These are phyloP conservation scores for Palythoa grandiflora DNA, from an alignment of 92 coral and sea anemone genomes.

Conservation along the genomic window DNA sequence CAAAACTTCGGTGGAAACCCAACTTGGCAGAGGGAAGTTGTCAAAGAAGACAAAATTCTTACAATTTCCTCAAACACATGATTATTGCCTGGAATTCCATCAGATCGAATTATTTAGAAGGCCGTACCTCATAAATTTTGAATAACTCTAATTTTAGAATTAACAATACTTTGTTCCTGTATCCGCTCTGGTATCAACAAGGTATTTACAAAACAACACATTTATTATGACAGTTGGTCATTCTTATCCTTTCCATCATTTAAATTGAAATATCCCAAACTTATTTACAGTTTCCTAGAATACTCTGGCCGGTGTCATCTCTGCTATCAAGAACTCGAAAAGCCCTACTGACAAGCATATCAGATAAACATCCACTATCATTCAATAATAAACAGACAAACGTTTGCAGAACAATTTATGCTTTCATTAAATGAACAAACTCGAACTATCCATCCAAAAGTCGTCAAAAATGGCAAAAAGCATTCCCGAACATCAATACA, in stretches of 20 bases:
- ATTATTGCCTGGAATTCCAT: neutral
- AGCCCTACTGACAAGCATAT: slow-evolving; percentile 2
- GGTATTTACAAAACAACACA: slow-evolving; percentile 1
- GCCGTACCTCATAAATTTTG: neutral
- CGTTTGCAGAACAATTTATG: neutral
- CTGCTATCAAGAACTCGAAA: neutral
- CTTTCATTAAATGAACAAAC: neutral
- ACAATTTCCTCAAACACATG: neutral
- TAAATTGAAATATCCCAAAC: neutral
- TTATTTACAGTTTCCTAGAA: neutral
- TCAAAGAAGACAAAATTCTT: slow-evolving; percentile 4
- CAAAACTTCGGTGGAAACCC: slow-evolving; percentile 8
- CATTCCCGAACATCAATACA: no score
- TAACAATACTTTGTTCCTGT: slow-evolving; percentile 3
- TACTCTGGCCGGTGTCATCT: neutral
- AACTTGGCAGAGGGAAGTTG: neutral
- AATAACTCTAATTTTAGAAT: neutral
- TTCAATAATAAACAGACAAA: neutral
- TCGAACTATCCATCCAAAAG: neutral
- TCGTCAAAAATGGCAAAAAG: neutral
- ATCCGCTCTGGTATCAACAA: neutral
- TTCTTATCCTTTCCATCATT: neutral
- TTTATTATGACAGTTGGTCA: neutral
- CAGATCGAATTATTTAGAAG: neutral
- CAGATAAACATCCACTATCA: neutral